A percentile compares a stretch with the other conserved stretches of the same genome.
phyloP scores from a whole-genome alignment of 2,888 invertebrate genomes.

The Lobophora halterata region DNA sequence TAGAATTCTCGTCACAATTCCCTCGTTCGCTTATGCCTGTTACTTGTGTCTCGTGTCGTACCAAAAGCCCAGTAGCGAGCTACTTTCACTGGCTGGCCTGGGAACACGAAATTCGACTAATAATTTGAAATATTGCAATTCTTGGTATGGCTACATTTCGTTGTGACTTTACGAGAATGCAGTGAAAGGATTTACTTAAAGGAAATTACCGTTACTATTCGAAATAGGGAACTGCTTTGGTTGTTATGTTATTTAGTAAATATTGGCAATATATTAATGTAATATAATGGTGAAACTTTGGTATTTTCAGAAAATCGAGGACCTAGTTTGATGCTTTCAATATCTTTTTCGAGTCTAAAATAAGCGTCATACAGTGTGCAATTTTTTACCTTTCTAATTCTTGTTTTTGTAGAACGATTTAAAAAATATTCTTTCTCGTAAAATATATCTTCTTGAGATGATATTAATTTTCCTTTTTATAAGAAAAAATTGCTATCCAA shows the following conservation, averaged over 20 bases:
- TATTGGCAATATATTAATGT: neutral
- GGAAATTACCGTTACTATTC: slow-evolving; percentile 3
- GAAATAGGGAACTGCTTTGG: slow-evolving; percentile 2
- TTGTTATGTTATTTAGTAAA: slow-evolving; percentile 7
- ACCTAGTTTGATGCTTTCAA: too few relatives aligned
- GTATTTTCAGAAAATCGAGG: too few relatives aligned
- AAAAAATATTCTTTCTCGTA: too few relatives aligned
- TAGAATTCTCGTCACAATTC: neutral
- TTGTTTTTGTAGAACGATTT: too few relatives aligned
- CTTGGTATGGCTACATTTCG: slow-evolving; percentile 39
- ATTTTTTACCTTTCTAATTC: too few relatives aligned
- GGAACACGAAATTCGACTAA: slow-evolving; percentile 78
- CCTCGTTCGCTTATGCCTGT: slow-evolving; percentile 31
- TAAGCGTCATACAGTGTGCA: too few relatives aligned
- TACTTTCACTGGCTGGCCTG: slow-evolving; percentile 69
- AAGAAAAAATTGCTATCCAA: too few relatives aligned
- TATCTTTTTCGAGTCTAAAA: too few relatives aligned
- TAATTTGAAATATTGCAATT: slow-evolving; percentile 69
- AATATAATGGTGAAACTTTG: neutral
- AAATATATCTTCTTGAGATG: too few relatives aligned
- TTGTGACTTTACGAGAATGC: slow-evolving; percentile 34
- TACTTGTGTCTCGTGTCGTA: slow-evolving; percentile 24
- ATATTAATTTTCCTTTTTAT: too few relatives aligned
- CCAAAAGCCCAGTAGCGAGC: slow-evolving; percentile 72
- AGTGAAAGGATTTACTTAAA: slow-evolving; percentile 47